These are phyloP conservation scores for Bovichtus diacanthus DNA, from an alignment of 2,797 vertebrate species.

Conservation along the genomic window DNA sequence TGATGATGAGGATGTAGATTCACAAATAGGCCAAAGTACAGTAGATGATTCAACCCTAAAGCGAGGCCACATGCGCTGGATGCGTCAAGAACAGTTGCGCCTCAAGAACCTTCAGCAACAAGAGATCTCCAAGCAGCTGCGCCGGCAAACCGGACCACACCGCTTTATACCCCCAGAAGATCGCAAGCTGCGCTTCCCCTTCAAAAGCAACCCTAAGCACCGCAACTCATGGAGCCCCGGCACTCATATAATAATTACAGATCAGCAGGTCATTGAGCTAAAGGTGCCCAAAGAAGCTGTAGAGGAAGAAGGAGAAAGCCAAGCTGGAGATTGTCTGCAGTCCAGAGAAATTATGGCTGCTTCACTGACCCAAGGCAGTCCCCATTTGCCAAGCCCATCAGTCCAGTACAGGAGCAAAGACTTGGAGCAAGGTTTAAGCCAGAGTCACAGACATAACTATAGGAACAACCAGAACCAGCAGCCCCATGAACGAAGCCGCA, in stretches of 20 bases:
- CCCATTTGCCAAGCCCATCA: conserved; percentile 70
- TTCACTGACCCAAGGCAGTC: conserved; percentile 79
- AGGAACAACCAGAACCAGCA: conserved; percentile 76
- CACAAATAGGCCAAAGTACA: conserved; percentile 80
- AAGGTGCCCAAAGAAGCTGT: conserved; percentile 94
- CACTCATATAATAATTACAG: conserved; percentile 98
- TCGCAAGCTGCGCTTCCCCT: conserved; percentile 98
- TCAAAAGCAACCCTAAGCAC: conserved; percentile 97
- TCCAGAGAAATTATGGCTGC: conserved; percentile 79
- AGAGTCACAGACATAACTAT: conserved; percentile 88
- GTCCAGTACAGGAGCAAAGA: conserved; percentile 82
- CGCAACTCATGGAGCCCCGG: conserved; percentile 98
- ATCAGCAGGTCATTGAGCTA: conserved; percentile 94
- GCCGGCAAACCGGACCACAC: conserved; percentile 92
- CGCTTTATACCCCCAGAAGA: conserved; percentile 98
- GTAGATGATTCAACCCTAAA: conserved; percentile 89
- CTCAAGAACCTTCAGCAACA: conserved; percentile 97
- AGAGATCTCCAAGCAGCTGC: conserved; percentile 96
- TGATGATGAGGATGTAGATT: conserved; percentile 80
- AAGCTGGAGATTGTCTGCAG: conserved; percentile 62
- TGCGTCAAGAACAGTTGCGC: conserved; percentile 94
- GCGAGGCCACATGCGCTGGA: conserved; percentile 92
- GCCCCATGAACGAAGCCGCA: conserved; percentile 88
- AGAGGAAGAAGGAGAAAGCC: conserved; percentile 79
- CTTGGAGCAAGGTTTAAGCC: conserved; percentile 81